phyloP scores from a whole-genome alignment of 2,113 vertebrate species.

The Hippocampus zosterae region DNA sequence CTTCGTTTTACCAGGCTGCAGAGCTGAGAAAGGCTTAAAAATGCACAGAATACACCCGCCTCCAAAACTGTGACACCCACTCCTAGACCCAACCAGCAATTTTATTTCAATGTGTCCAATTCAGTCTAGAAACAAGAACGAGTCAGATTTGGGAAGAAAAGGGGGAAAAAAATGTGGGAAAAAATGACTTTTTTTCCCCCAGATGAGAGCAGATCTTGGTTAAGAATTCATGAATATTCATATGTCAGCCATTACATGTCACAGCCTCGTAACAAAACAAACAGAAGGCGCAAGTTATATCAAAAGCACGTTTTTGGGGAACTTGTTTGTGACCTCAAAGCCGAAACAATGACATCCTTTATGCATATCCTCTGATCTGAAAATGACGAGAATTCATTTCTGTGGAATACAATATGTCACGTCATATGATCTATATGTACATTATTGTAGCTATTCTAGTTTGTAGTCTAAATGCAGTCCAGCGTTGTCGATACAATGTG shows the following conservation, averaged over 20 bases:
- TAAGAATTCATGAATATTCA: constrained; percentile 38
- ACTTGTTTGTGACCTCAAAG: constrained; percentile 72
- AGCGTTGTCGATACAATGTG: constrained; percentile 79
- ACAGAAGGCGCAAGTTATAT: constrained; percentile 43
- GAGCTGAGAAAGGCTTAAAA: constrained; percentile 63
- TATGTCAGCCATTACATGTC: constrained; percentile 29
- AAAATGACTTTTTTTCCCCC: constrained; percentile 33
- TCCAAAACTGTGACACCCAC: constrained; percentile 69
- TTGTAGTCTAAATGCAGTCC: constrained; percentile 82
- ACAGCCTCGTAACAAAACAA: constrained; percentile 49
- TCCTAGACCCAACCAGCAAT: constrained; percentile 64
- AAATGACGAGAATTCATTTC: constrained; percentile 73
- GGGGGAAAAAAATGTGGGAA: constrained; percentile 38
- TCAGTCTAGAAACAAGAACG: constrained; percentile 49
- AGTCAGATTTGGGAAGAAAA: constrained; percentile 34
- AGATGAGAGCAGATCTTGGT: constrained; percentile 50
- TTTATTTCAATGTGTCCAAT: constrained; percentile 62
- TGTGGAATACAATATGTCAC: constrained; percentile 79
- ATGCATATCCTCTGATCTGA: constrained; percentile 77
- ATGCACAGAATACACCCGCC: constrained; percentile 70
- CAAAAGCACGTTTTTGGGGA: constrained; percentile 47
- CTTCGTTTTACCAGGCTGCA: constrained; percentile 54
- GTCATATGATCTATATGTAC: constrained; percentile 81
- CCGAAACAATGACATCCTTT: constrained; percentile 71
- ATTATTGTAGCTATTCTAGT: constrained; percentile 81